These are phyloP conservation scores for Hydrochoerus hydrochaeris DNA, from an alignment of 2,113 vertebrate species.

Conservation along the genomic window DNA sequence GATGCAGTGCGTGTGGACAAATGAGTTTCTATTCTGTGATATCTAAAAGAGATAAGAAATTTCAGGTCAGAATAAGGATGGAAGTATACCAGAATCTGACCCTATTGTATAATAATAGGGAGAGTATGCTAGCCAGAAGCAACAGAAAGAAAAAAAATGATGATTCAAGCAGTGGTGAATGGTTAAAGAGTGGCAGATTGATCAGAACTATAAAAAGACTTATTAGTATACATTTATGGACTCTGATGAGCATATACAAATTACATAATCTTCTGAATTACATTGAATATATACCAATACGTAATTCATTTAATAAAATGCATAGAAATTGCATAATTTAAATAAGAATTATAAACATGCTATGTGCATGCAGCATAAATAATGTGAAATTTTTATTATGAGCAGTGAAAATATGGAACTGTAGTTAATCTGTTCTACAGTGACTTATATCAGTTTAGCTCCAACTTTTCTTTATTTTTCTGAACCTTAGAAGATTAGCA, in stretches of 20 bases:
- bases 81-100: not conserved
- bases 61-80: not conserved
- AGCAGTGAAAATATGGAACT: not conserved
- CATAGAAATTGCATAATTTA: not conserved
- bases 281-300: not conserved
- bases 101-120: not conserved
- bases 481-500: conserved; percentile 46
- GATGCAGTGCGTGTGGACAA: fast-evolving
- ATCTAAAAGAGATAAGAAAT: not conserved
- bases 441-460: not conserved
- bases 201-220: not conserved
- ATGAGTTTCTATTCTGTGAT: not conserved
- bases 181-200: not conserved
- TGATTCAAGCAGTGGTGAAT: not conserved
- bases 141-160: not conserved
- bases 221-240: not conserved
- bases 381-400: not conserved
- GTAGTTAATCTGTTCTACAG: not conserved
- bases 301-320: not conserved
- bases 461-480: conserved; percentile 47
- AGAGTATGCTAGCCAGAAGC: not conserved
- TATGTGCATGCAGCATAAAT: not conserved
- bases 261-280: not conserved
- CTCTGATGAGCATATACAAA: not conserved
- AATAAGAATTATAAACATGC: not conserved